Conservation (phyloP, 2,888 invertebrate species). For the Brachyopa scutellaris region DNA sequence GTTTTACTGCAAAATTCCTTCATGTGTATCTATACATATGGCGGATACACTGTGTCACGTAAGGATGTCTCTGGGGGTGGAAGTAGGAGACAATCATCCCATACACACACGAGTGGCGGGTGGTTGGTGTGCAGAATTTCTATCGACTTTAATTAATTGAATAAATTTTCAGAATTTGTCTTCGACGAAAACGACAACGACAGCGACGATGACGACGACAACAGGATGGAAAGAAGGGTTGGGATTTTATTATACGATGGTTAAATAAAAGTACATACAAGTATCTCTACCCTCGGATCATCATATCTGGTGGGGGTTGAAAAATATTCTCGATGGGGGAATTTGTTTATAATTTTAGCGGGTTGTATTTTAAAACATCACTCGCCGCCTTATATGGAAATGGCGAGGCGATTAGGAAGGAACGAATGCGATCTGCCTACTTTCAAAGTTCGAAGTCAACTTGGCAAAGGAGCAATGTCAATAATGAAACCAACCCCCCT, state of each 20-base stretch:
- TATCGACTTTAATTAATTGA: slow-evolving; percentile 73
- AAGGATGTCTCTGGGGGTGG: slow-evolving; percentile 33
- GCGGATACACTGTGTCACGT: slow-evolving; percentile 42
- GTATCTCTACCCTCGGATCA: slow-evolving; percentile 3
- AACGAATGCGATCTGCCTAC: slow-evolving; percentile 48
- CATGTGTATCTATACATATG: slow-evolving; percentile 8
- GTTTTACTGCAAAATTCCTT: slow-evolving; percentile 46
- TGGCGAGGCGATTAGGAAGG: slow-evolving; percentile 55
- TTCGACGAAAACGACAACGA: slow-evolving; percentile 45
- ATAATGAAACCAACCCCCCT: slow-evolving; percentile 42
- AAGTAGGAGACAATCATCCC: slow-evolving; percentile 56
- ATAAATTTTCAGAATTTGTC: slow-evolving; percentile 71
- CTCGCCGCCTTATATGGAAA: neutral
- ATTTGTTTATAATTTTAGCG: slow-evolving; percentile 62
- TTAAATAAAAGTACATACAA: slow-evolving; percentile 66
- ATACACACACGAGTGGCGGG: slow-evolving; percentile 18
- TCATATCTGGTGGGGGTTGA: neutral
- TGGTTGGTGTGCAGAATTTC: slow-evolving; percentile 66
- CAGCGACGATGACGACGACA: slow-evolving; percentile 11
- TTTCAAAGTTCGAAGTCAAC: slow-evolving; percentile 59
- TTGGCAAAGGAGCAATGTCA: slow-evolving; percentile 65
- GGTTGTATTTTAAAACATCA: slow-evolving; percentile 57
- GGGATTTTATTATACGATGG: slow-evolving; percentile 63
- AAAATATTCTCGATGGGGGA: slow-evolving; percentile 35
- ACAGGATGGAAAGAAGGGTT: slow-evolving; percentile 60